phyloP scores from a whole-genome alignment of 92 coral and sea anemone species.

The Plumapathes pennacea region DNA sequence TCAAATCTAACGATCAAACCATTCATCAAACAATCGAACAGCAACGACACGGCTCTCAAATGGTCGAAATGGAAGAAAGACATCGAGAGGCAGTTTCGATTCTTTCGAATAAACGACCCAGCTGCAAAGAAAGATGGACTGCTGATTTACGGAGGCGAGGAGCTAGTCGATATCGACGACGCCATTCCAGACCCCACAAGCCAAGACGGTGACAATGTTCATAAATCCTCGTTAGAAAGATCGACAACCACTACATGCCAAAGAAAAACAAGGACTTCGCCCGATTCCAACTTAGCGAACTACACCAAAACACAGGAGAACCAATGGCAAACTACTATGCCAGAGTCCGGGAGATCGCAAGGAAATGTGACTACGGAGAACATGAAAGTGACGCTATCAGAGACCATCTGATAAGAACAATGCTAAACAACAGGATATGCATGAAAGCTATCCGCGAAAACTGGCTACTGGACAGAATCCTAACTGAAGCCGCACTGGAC shows the following conservation, averaged over 20 bases:
- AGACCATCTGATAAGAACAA: conserved; percentile 54
- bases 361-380: conserved; percentile 40
- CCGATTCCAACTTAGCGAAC: conserved; percentile 54
- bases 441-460: conserved; percentile 26
- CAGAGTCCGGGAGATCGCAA: conserved; percentile 38
- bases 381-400: conserved; percentile 29
- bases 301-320: conserved; percentile 34
- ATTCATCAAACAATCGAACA: conserved; percentile 15
- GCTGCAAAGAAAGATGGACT: conserved; percentile 48
- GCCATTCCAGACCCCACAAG: not conserved
- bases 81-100: conserved; percentile 50
- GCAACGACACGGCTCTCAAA: conserved; percentile 29
- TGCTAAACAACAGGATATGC: conserved; percentile 26
- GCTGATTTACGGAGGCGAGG: conserved; percentile 42
- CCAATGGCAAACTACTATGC: conserved; percentile 33
- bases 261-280: conserved; percentile 56
- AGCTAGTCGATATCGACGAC: conserved; percentile 33
- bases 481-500: conserved; percentile 40
- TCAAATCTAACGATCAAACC: conserved; percentile 31
- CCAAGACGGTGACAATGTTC: not conserved
- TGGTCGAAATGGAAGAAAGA: conserved; percentile 44
- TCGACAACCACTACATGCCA: conserved; percentile 45
- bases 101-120: conserved; percentile 41
- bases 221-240: conserved; percentile 24
- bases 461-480: conserved; percentile 34